Percentiles rank a stretch among this genome's conserved stretches.
Evolutionary conservation across 2,113 vertebrate genomes (phyloP).

Genomic region (Euleptes europaea): DNA sequence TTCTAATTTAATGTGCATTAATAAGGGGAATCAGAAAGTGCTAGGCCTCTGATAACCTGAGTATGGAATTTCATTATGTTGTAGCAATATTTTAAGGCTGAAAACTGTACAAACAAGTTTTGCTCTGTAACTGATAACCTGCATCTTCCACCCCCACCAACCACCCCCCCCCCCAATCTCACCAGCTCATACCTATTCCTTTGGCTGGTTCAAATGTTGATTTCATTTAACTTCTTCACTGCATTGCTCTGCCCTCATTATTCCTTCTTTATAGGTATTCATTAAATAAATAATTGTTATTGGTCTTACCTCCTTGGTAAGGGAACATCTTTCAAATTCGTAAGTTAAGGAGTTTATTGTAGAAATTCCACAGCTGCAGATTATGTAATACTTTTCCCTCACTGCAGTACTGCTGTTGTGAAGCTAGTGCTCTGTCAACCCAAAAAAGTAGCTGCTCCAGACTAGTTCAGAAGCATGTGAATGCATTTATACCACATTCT

Average conservation of each 20-base stretch:
- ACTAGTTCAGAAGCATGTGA: background rate
- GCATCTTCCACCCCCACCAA: background rate
- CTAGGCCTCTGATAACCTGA: conserved; percentile 46
- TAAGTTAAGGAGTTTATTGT: background rate
- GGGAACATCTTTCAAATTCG: conserved; percentile 13
- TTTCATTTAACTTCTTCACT: background rate
- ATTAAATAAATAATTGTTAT: background rate
- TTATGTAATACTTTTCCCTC: background rate
- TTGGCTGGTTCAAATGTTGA: background rate
- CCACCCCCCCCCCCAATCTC: too few species aligned
- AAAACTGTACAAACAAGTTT: conserved; percentile 28
- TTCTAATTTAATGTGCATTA: conserved; percentile 63
- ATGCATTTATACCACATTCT: background rate
- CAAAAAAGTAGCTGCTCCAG: background rate
- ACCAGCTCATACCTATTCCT: too few species aligned
- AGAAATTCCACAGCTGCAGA: background rate
- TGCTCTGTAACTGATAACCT: background rate
- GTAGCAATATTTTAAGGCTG: conserved; percentile 26
- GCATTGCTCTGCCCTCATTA: background rate
- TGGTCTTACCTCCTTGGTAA: background rate
- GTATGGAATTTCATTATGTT: conserved; percentile 53
- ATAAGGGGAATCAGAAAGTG: conserved; percentile 54
- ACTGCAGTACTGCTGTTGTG: fast-evolving
- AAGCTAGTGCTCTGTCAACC: background rate
- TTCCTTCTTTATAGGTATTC: conserved; percentile 10